Evolutionary conservation across 2,888 invertebrate species (phyloP).

Genomic region (Chrysina gloriosa): DNA sequence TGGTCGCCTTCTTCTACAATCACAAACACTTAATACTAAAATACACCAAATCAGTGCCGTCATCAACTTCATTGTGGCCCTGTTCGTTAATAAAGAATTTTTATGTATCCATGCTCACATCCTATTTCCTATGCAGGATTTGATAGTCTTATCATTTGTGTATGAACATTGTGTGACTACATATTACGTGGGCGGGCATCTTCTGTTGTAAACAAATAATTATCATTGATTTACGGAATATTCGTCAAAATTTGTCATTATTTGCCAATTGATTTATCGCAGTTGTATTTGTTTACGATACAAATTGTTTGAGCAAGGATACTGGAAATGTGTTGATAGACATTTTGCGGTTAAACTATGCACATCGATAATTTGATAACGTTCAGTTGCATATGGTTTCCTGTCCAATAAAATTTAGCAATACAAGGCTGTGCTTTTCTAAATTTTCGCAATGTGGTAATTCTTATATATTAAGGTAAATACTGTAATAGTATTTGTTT

Average conservation of each 20-base stretch:
- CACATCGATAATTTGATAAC: no score
- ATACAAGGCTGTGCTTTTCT: no score
- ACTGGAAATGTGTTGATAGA: no score
- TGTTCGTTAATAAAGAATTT: background rate
- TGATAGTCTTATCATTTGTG: slow-evolving; percentile 23
- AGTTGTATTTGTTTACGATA: no score
- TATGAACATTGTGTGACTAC: background rate
- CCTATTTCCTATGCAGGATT: slow-evolving; percentile 8
- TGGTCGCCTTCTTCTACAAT: slow-evolving; percentile 57
- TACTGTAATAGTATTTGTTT: no score
- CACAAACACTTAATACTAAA: slow-evolving; percentile 4
- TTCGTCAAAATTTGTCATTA: slow-evolving; percentile 5
- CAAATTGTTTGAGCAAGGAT: no score
- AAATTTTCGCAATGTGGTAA: no score
- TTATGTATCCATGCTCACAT: slow-evolving; percentile 11
- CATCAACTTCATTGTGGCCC: slow-evolving; percentile 29
- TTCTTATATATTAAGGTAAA: no score
- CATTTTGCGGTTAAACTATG: no score
- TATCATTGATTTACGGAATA: background rate
- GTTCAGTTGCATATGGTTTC: no score
- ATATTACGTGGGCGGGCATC: slow-evolving; percentile 9
- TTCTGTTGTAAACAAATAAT: slow-evolving; percentile 18
- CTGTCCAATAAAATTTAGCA: no score
- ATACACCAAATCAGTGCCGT: slow-evolving; percentile 25
- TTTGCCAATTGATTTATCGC: no score